Evolutionary conservation across 2,888 invertebrate genomes (phyloP).

Genomic region (Drosophila fulvimacula): DNA sequence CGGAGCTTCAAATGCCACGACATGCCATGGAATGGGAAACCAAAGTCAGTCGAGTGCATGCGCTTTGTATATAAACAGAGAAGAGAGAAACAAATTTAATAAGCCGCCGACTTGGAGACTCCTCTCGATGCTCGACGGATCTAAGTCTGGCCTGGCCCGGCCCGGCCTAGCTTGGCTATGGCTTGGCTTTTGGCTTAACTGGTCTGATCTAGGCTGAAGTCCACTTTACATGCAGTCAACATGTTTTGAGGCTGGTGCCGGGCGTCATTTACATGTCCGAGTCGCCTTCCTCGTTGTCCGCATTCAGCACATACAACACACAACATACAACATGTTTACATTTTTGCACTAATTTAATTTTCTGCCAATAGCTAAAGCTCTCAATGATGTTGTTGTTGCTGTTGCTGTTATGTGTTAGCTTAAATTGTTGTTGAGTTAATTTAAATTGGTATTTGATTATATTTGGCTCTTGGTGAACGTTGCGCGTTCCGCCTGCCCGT

Average conservation of each 20-base stretch:
- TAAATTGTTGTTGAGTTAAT: slow-evolving; percentile 80
- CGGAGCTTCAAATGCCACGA: slow-evolving; percentile 14
- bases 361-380: slow-evolving; percentile 54
- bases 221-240: slow-evolving; percentile 74
- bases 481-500: slow-evolving; percentile 58
- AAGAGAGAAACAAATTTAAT: slow-evolving; percentile 49
- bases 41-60: slow-evolving; percentile 71
- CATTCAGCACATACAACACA: slow-evolving; percentile 35
- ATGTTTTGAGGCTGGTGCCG: slow-evolving; percentile 76
- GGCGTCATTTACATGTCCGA: slow-evolving; percentile 79
- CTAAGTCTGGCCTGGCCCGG: slow-evolving; percentile 5
- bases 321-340: slow-evolving; percentile 74
- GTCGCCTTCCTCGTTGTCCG: slow-evolving; percentile 60
- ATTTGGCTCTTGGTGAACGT: slow-evolving; percentile 66
- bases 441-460: slow-evolving; percentile 81
- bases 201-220: slow-evolving; percentile 28
- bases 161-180: not conserved
- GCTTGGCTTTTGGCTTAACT: slow-evolving; percentile 7
- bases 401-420: slow-evolving; percentile 42
- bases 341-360: slow-evolving; percentile 80
- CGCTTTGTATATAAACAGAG: slow-evolving; percentile 72
- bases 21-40: slow-evolving; percentile 28
- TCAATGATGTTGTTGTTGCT: slow-evolving; percentile 19
- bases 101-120: slow-evolving; percentile 53
- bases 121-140: slow-evolving; percentile 20